These are phyloP conservation scores for Muntiacus reevesi DNA, from an alignment of 2,113 vertebrate genomes.

Conservation along the genomic window DNA sequence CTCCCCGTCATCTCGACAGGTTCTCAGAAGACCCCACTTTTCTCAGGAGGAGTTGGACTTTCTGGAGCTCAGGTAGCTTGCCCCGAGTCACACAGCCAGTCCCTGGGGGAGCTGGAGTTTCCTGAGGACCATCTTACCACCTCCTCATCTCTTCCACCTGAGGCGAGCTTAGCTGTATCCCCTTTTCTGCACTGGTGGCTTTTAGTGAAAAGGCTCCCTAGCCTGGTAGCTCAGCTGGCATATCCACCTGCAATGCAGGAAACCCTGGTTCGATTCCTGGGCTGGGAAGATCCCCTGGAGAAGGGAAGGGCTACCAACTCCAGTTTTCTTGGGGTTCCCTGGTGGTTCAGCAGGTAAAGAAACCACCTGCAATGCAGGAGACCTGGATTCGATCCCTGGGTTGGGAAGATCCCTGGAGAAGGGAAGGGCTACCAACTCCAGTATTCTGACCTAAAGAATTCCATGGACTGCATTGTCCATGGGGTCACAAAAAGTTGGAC, in stretches of 20 bases:
- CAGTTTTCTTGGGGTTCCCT: too few species aligned
- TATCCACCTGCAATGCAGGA: background rate
- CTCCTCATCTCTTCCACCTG: background rate
- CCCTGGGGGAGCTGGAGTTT: background rate
- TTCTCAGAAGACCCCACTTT: background rate
- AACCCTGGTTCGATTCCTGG: background rate
- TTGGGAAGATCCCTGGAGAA: too few species aligned
- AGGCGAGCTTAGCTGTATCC: background rate
- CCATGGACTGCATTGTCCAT: background rate
- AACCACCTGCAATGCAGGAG: too few species aligned
- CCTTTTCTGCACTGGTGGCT: background rate
- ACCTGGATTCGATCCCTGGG: too few species aligned
- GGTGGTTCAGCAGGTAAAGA: too few species aligned
- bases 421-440: background rate
- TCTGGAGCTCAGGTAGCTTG: background rate
- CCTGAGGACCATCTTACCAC: background rate
- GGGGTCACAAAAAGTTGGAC: background rate
- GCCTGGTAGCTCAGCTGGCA: background rate
- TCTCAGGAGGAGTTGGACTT: background rate
- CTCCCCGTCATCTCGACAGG: accelerated
- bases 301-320: background rate
- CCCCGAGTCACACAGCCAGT: background rate
- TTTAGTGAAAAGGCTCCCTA: background rate
- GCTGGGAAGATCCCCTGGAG: background rate
- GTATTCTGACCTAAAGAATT: background rate